Percentiles rank a stretch among this genome's conserved stretches.
These are phyloP conservation scores for Casuarius casuarius DNA, from an alignment of 2,113 vertebrate genomes.

Conservation along the genomic window DNA sequence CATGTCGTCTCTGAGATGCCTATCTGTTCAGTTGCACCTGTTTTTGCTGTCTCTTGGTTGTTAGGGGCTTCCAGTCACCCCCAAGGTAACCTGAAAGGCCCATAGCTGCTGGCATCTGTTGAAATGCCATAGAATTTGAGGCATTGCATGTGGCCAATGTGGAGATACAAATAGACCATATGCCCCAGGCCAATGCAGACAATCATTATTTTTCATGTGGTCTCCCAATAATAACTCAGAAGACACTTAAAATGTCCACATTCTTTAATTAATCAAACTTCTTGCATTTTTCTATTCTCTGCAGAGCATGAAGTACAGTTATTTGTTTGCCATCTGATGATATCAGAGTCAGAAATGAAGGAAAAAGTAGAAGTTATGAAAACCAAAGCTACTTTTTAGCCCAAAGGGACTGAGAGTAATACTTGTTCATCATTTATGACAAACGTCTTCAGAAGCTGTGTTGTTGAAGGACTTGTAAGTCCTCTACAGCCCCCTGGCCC, in stretches of 20 bases:
- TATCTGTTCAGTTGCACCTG: rapidly evolving
- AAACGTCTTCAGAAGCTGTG: neutral
- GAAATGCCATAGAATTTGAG: neutral
- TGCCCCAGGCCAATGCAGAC: neutral
- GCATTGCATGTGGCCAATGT: neutral
- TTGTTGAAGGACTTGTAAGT: neutral
- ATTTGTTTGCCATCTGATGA: neutral
- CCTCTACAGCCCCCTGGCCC: neutral
- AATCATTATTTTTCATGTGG: neutral
- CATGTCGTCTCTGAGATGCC: neutral
- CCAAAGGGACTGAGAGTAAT: neutral
- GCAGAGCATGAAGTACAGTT: rapidly evolving
- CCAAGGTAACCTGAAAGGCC: neutral
- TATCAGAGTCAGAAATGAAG: neutral
- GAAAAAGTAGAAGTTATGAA: neutral
- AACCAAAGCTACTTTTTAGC: neutral
- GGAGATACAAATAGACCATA: rapidly evolving
- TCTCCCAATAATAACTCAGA: neutral
- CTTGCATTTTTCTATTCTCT: neutral
- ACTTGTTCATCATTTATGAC: neutral
- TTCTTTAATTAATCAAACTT: neutral
- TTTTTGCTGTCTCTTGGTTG: neutral
- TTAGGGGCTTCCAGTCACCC: rapidly evolving
- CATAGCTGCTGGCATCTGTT: neutral
- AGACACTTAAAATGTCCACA: rapidly evolving